Base-by-base conservation (phyloP, 1,140 invertebrate species). In the Monochamus saltuarius region DNA sequence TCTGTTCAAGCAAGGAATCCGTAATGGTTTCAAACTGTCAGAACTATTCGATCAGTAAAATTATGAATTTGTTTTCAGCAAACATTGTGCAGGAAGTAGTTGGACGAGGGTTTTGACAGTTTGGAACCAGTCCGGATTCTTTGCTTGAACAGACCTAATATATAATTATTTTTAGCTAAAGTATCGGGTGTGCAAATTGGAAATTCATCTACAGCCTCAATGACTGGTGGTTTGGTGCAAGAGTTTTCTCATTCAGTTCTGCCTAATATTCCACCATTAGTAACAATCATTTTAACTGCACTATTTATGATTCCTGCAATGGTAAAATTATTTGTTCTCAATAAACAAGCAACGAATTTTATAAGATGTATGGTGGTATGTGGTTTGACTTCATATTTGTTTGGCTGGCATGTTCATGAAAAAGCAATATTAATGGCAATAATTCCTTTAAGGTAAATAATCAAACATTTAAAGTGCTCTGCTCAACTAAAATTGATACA, bases 361-460 rank as follows among this genome's bases (percentile, higher is more conserved):
- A 69, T 84, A 17, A 79, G 82, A 75, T 83, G 83, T 65, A 65
- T 98, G 11, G 82, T 94, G 0, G 69, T 98, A 4, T 97, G 94
- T 80, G 90, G 88, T 4, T 89, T 90, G 68, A 88, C 89, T 51
- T 92, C 96, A 0, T 99, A 97, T 76, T 85, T 98, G 77, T 99
- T 99, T 82, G 94, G 97, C 9, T 99, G 96, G 92, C 98, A 99
- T 81, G 98, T 99, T n/a, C 98, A 99, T 75, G 98, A 99, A 75
- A 99, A 99, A 80, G 98, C 98, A 14, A 91, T 99, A 70, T 82
- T 99, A 6, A 86, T 99, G 77, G 84, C 90, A 36, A 85, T 96
- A 17, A 85, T 98, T 70, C 95, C 95, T 17, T 73, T 98, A 43
- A 91, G 89, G 91, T 92, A 80, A 83, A 53, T 55, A 34, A 42